These are phyloP conservation scores for Apamea sordens DNA, from an alignment of 2,888 invertebrate species.

Conservation along the genomic window DNA sequence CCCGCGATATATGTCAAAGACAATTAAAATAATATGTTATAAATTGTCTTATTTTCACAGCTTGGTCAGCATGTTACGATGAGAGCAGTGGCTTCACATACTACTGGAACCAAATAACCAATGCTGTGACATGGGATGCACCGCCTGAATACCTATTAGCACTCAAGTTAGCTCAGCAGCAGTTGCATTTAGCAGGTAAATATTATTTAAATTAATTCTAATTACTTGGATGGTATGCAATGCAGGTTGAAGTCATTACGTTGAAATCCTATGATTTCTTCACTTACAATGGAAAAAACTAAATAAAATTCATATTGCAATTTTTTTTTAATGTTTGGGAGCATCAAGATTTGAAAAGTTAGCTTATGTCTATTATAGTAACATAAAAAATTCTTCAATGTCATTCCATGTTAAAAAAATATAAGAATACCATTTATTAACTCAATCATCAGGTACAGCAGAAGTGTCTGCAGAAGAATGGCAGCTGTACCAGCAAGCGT, in stretches of 20 bases:
- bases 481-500: slow-evolving; percentile 86
- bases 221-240: background rate
- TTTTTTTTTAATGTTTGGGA: background rate
- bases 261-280: background rate
- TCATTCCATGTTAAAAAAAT: background rate
- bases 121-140: slow-evolving; percentile 91
- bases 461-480: slow-evolving; percentile 88
- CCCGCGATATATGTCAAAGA: too few species aligned
- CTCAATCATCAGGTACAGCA: slow-evolving; percentile 74
- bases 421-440: background rate
- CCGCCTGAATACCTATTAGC: slow-evolving; percentile 88
- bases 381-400: background rate
- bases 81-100: slow-evolving; percentile 91
- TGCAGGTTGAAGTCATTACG: background rate
- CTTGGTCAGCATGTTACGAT: slow-evolving; percentile 91
- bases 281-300: background rate
- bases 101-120: slow-evolving; percentile 91
- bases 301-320: background rate
- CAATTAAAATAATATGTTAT: too few species aligned
- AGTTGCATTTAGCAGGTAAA: slow-evolving; percentile 80
- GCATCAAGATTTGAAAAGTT: background rate
- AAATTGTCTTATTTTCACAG: slow-evolving; percentile 70
- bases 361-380: background rate
- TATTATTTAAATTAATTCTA: background rate
- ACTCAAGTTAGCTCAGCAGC: slow-evolving; percentile 85